A percentile compares a stretch with the other conserved stretches of the same genome.
Conservation (phyloP, 1,140 invertebrate species). For the Psilanteris sp. region DNA sequence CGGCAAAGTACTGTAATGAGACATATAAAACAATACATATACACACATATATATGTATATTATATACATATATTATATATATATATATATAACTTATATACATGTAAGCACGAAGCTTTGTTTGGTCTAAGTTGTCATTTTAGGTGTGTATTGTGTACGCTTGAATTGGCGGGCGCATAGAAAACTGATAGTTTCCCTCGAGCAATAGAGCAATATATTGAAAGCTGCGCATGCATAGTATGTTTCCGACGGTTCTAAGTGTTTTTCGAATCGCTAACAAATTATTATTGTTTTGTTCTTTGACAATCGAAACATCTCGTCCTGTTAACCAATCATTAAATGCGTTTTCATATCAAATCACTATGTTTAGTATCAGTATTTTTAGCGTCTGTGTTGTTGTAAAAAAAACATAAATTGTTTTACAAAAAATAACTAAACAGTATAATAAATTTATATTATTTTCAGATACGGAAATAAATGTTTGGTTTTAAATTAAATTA, state of each 20-base stretch:
- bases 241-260: slow-evolving; percentile 16
- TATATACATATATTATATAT: no score
- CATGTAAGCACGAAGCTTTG: no score
- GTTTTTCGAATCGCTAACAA: slow-evolving; percentile 24
- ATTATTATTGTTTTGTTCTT: slow-evolving; percentile 2
- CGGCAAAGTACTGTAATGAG: slow-evolving; percentile 39
- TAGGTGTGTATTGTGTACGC: slow-evolving; percentile 17
- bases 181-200: slow-evolving; percentile 35
- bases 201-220: slow-evolving; percentile 32
- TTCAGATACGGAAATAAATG: no score
- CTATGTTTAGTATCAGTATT: no score
- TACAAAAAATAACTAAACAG: no score
- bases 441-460: no score
- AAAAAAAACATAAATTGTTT: no score
- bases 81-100: no score
- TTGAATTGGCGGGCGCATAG: slow-evolving; percentile 17
- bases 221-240: slow-evolving; percentile 21
- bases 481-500: no score
- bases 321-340: no score
- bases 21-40: slow-evolving; percentile 34
- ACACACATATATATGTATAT: not conserved
- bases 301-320: slow-evolving; percentile 1
- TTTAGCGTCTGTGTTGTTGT: no score
- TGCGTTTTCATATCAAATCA: no score
- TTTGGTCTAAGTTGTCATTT: slow-evolving; percentile 13